Evolutionary conservation across 2,797 vertebrate species (phyloP), one percentile per base, ranked within the genome.

Genomic region (Pitangus sulphuratus): DNA sequence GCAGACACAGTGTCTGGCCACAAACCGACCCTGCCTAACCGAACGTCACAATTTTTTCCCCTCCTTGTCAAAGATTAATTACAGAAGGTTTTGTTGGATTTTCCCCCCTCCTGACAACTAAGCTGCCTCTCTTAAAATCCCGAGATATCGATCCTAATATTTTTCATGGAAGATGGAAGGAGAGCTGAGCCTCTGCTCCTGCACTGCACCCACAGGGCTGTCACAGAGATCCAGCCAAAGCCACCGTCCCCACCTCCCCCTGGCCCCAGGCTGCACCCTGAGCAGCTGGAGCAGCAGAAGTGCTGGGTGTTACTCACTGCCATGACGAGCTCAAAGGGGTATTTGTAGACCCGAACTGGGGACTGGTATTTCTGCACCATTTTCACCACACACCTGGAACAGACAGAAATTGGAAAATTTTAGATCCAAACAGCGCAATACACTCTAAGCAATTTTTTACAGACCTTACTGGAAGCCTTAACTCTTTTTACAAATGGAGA

Each of bases 291-390:
- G 44, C 17, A 81, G 19, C 15, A 19, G 30, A 94, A 80, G 26
- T 72, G 79, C 77, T 68, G 79, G 80, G 91, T 8, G n/a, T 51
- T 89, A 99, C 99, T 99, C 98, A 99, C 99, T 97, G 98, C 98
- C 99, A 99, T 99, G 96, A 99, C 99, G 87, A 99, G 98, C 96
- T 99, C 99, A 58, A 99, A 99, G 6, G 99, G 99, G 77, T 99
- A 98, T 97, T 99, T 99, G 98, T 99, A 99, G 96, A 99, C 98
- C 89, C 99, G 98, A 77, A 99, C 99, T 9, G 99, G 99, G 42
- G 99, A 99, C 97, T 99, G 99, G 96, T 99, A 99, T 94, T 99
- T 99, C 98, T 99, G 99, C 98, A 99, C 99, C 99, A 99, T 99
- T 95, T 98, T 98, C 92, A 61, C 50, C 25, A 40, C 39, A 84